Conservation (phyloP, 2,113 vertebrate species). For the Rhabdornis inornatus region DNA sequence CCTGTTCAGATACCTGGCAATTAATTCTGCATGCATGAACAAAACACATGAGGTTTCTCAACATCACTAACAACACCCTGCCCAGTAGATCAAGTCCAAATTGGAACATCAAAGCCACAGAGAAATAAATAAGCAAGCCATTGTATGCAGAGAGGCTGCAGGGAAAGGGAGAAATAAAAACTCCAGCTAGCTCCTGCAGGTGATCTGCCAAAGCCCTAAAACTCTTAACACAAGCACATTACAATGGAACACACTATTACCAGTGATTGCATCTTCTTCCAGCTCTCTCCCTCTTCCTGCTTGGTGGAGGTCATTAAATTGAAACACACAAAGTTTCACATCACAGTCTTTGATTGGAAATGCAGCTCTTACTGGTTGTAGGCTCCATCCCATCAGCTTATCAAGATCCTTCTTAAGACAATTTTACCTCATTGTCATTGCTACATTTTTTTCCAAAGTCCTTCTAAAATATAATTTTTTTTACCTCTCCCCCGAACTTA, state of each 20-base stretch:
- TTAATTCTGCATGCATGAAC: not conserved
- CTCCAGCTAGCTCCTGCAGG: not conserved
- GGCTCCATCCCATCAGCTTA: not conserved
- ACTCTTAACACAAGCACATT: not conserved
- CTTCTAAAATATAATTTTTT: not conserved
- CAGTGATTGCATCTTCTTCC: not conserved
- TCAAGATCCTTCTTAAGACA: not conserved
- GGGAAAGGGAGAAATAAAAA: not conserved
- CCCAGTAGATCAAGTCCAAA: not conserved
- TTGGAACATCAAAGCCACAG: not conserved
- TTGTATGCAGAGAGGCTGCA: not conserved
- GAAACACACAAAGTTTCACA: not conserved
- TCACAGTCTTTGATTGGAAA: not conserved
- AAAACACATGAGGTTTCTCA: constrained; percentile 35
- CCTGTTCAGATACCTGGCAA: not conserved
- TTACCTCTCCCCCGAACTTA: not conserved
- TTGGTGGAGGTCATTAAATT: not conserved
- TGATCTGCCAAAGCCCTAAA: not conserved
- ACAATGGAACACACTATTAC: not conserved
- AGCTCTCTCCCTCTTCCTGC: not conserved
- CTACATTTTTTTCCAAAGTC: not conserved
- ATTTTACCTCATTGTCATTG: not conserved
- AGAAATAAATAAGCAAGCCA: not conserved
- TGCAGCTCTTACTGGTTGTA: not conserved
- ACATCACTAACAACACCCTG: not conserved